Percentiles rank a stretch among this genome's conserved stretches.
phyloP scores from a whole-genome alignment of 2,888 invertebrate genomes.

The Euspilapteryx auroguttella region DNA sequence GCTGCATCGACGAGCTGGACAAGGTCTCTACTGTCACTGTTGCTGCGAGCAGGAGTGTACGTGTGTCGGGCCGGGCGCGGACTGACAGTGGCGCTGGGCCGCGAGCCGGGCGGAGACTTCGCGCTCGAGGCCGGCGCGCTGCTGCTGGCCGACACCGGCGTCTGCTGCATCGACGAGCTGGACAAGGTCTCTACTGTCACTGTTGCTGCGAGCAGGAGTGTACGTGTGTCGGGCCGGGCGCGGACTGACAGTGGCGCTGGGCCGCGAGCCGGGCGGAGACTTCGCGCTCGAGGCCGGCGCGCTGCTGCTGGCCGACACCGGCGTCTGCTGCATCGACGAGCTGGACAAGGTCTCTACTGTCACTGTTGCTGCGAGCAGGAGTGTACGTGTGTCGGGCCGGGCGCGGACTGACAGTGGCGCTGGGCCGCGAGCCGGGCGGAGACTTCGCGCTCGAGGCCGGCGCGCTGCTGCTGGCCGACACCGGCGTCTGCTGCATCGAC shows the following conservation, averaged over 20 bases:
- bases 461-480: constrained; percentile 81
- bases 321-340: constrained; percentile 93
- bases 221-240: constrained; percentile 89
- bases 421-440: constrained; percentile 72
- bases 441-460: constrained; percentile 88
- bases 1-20: constrained; percentile 95
- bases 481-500: constrained; percentile 91
- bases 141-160: constrained; percentile 83
- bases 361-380: too few species aligned
- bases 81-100: constrained; percentile 75
- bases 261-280: constrained; percentile 73
- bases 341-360: constrained; percentile 80
- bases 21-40: constrained; percentile 67
- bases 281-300: constrained; percentile 88
- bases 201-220: constrained; percentile 56
- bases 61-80: constrained; percentile 87
- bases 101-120: constrained; percentile 76
- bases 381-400: constrained; percentile 89
- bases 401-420: constrained; percentile 77
- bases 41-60: constrained; percentile 65
- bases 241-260: constrained; percentile 77
- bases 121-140: constrained; percentile 87
- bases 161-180: constrained; percentile 94
- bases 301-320: constrained; percentile 81
- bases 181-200: constrained; percentile 77